phyloP scores from a whole-genome alignment of 2,797 vertebrate genomes.

The Karalla daura region DNA sequence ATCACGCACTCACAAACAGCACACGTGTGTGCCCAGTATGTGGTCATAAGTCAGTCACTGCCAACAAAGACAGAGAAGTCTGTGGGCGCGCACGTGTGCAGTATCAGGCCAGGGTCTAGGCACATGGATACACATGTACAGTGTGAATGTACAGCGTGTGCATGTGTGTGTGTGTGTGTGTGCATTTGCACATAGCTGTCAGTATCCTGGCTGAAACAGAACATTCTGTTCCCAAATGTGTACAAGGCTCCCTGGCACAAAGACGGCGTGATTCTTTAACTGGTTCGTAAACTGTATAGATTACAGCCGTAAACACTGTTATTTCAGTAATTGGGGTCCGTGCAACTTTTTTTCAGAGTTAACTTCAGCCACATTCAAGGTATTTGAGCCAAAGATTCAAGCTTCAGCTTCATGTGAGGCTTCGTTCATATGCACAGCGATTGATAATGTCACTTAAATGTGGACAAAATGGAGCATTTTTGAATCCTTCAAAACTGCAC shows the following conservation, averaged over 20 bases:
- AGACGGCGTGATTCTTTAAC: neutral
- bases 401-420: no score
- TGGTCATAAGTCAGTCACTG: slow-evolving; percentile 7
- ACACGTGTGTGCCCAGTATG: slow-evolving; percentile 28
- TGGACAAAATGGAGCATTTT: no score
- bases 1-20: neutral
- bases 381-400: no score
- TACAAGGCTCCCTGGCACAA: neutral
- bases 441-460: no score
- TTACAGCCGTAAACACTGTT: neutral
- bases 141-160: neutral
- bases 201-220: slow-evolving; percentile 29
- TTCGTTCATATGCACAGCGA: no score
- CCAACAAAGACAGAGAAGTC: slow-evolving; percentile 8
- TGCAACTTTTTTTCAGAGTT: no score
- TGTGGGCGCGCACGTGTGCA: neutral
- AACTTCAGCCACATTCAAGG: no score
- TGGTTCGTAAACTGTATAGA: neutral
- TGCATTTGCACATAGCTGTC: slow-evolving; percentile 7
- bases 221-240: slow-evolving; percentile 49
- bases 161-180: slow-evolving; percentile 9
- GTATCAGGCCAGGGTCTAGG: neutral
- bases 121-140: slow-evolving; percentile 8
- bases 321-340: neutral
- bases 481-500: no score